Conservation (phyloP, 2,888 invertebrate genomes). For the Eurytoma adleriae region DNA sequence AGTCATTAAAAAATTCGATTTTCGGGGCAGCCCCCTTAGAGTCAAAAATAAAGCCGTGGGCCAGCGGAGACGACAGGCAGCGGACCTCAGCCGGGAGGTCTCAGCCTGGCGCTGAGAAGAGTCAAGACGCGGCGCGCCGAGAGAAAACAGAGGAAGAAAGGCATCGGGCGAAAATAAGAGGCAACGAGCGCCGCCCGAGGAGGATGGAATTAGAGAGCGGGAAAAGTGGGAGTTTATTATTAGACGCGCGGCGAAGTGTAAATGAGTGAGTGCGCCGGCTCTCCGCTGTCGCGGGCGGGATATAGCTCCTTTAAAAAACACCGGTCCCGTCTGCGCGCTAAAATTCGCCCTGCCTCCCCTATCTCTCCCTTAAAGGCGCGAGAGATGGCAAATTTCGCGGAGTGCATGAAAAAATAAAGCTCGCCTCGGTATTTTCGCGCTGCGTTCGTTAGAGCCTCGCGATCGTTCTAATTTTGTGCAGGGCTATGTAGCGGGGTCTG, state of each 20-base stretch:
- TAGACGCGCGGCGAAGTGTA: slow-evolving; percentile 39
- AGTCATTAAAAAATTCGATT: slow-evolving; percentile 17
- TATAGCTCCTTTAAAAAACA: slow-evolving; percentile 1
- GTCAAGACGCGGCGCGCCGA: not conserved
- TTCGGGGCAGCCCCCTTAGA: not conserved
- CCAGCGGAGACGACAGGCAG: not conserved
- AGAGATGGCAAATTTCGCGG: no score
- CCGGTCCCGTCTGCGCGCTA: not conserved
- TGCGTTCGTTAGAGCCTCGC: no score
- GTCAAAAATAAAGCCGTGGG: not conserved
- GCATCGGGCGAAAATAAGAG: slow-evolving; percentile 26
- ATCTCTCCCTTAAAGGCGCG: no score
- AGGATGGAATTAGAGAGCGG: slow-evolving; percentile 2
- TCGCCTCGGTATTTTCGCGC: no score
- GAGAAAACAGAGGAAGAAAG: slow-evolving; percentile 7
- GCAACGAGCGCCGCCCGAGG: not conserved
- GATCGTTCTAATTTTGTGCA: no score
- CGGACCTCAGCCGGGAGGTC: not conserved
- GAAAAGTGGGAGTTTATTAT: slow-evolving; percentile 39
- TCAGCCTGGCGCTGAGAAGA: not conserved
- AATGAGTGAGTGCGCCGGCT: slow-evolving; percentile 10
- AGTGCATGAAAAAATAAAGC: no score
- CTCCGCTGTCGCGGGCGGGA: not conserved
- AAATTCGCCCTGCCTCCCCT: no score
- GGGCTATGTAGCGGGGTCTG: no score